These are phyloP conservation scores for Triops cancriformis DNA, from an alignment of 1,140 invertebrate genomes.

Conservation along the genomic window DNA sequence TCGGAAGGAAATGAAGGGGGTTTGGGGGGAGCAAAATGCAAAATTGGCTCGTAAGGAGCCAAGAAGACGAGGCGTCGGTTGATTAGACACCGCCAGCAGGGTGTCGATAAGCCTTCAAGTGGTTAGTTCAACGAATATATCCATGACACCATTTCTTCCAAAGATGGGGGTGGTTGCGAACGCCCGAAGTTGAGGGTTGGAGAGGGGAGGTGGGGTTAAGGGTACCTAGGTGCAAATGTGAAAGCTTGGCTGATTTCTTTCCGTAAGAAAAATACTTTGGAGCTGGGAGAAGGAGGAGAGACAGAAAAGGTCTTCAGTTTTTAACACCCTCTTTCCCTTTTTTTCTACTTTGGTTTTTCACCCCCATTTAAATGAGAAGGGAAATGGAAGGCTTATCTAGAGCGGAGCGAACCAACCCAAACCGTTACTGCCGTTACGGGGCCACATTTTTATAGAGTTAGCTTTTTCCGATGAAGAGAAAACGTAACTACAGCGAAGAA, in stretches of 20 bases:
- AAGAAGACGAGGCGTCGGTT: background rate
- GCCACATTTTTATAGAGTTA: too few relatives aligned
- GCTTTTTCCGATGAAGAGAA: too few relatives aligned
- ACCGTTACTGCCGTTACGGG: too few relatives aligned
- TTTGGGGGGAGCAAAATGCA: background rate
- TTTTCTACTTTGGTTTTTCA: background rate
- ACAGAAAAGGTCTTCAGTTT: background rate
- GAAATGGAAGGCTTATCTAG: background rate
- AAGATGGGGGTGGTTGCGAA: background rate
- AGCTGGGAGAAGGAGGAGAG: too few relatives aligned
- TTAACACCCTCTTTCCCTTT: background rate
- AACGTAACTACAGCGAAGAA: too few relatives aligned
- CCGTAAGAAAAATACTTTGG: background rate
- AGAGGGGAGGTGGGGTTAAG: background rate
- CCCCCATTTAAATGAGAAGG: background rate
- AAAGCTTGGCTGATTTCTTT: background rate
- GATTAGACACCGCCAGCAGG: constrained; percentile 3
- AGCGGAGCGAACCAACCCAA: background rate
- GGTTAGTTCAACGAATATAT: background rate
- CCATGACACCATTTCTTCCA: background rate
- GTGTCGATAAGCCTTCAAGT: background rate
- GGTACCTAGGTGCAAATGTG: background rate
- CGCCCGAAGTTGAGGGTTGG: background rate
- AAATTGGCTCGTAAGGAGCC: background rate
- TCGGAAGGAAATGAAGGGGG: background rate